Evolutionary conservation across 2,797 vertebrate species (phyloP).

Genomic region (Sebastes kiyomatsui): DNA sequence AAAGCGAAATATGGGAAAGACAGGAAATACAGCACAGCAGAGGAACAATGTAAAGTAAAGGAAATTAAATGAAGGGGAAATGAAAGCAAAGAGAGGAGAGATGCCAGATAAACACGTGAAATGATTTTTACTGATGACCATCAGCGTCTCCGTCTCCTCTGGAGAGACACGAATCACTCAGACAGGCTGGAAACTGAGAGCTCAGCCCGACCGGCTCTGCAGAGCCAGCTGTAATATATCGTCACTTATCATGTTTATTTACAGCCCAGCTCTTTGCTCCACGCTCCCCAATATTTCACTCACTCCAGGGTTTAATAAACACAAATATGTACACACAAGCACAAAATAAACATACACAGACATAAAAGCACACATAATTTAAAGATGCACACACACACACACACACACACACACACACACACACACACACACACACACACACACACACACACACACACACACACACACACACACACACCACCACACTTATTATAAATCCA

Average conservation of each 20-base stretch:
- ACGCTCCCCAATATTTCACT: conserved; percentile 41
- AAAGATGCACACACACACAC: conserved; percentile 26
- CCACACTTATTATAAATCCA: conserved; percentile 64
- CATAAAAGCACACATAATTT: background rate
- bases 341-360: conserved; percentile 5
- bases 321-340: conserved; percentile 30
- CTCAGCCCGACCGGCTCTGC: conserved; percentile 30
- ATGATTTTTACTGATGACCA: conserved; percentile 45
- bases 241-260: conserved; percentile 65
- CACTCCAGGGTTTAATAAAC: conserved; percentile 67
- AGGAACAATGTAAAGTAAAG: conserved; percentile 8
- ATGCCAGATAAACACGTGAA: conserved; percentile 36
- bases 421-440: conserved; percentile 7
- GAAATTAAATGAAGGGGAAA: conserved; percentile 19
- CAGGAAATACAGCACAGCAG: background rate
- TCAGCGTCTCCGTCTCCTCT: conserved; percentile 35
- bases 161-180: conserved; percentile 45
- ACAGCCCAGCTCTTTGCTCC: conserved; percentile 32
- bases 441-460: background rate
- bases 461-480: background rate
- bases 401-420: conserved; percentile 4
- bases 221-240: conserved; percentile 54
- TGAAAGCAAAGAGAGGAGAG: conserved; percentile 15
- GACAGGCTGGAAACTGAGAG: conserved; percentile 20
- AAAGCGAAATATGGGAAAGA: background rate